Evolutionary conservation across 2,797 vertebrate species (phyloP).

Genomic region (Enteromius mattozi): DNA sequence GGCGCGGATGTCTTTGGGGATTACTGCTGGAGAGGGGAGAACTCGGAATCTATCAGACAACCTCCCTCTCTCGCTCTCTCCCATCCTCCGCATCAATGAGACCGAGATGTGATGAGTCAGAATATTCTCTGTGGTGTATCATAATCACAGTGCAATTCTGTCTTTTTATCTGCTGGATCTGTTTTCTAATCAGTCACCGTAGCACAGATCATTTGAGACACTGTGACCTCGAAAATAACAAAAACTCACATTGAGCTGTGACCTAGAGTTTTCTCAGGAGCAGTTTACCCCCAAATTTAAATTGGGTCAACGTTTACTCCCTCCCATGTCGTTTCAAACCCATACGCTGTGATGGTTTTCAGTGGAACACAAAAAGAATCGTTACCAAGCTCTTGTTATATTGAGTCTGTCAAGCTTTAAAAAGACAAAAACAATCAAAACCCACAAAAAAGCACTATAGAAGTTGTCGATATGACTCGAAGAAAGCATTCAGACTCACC

Average conservation of each 20-base stretch:
- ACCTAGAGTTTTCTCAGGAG: neutral
- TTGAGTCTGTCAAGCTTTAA: neutral
- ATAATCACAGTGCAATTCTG: conserved; percentile 27
- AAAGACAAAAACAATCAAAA: conserved; percentile 1
- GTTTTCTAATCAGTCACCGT: conserved; percentile 51
- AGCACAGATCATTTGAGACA: conserved; percentile 14
- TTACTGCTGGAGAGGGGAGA: conserved; percentile 50
- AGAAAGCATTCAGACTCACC: neutral
- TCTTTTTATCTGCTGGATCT: conserved; percentile 47
- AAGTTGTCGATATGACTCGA: neutral
- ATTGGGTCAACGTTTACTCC: neutral
- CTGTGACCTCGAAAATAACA: conserved; percentile 3
- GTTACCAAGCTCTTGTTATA: neutral
- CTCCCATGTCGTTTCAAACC: neutral
- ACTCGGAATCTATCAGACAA: conserved; percentile 53
- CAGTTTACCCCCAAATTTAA: neutral
- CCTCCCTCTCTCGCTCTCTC: conserved; percentile 36
- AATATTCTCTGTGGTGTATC: conserved; percentile 46
- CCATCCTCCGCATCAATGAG: conserved; percentile 39
- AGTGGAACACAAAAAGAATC: neutral
- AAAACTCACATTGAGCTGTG: conserved; percentile 3
- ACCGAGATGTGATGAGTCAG: conserved; percentile 39
- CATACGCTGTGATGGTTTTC: neutral
- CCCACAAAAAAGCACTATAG: neutral
- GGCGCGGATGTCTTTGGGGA: conserved; percentile 55